Evolutionary conservation across 2,888 invertebrate species (phyloP).

Genomic region (Anthrax anthrax): DNA sequence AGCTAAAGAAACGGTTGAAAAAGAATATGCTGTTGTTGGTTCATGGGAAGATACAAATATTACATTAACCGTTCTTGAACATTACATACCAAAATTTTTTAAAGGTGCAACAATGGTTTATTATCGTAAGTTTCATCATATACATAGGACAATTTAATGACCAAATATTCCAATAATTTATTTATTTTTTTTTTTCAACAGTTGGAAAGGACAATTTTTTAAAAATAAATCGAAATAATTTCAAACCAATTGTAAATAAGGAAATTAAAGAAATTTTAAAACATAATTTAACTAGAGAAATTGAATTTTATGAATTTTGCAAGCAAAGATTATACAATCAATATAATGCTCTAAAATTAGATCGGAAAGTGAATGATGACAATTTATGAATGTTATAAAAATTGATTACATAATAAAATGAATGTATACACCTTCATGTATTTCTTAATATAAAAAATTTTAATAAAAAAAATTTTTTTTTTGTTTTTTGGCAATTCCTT

Average conservation of each 20-base stretch:
- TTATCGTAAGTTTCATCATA: slow-evolving; percentile 49
- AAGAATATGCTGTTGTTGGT: slow-evolving; percentile 78
- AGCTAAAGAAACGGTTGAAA: slow-evolving; percentile 73
- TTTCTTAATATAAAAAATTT: too few species aligned
- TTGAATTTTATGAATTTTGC: slow-evolving; percentile 85
- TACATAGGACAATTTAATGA: too few species aligned
- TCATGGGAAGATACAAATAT: slow-evolving; percentile 77
- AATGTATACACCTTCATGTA: too few species aligned
- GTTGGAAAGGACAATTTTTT: slow-evolving; percentile 61
- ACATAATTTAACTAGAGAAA: slow-evolving; percentile 74
- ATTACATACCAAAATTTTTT: slow-evolving; percentile 74
- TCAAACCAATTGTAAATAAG: slow-evolving; percentile 76
- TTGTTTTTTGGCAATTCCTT: too few species aligned
- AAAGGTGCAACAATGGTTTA: slow-evolving; percentile 62
- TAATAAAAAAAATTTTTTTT: too few species aligned
- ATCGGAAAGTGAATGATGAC: too few species aligned
- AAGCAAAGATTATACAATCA: slow-evolving; percentile 71
- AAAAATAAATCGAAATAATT: slow-evolving; percentile 70
- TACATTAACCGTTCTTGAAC: slow-evolving; percentile 70
- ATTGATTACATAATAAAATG: too few species aligned
- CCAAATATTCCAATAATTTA: too few species aligned
- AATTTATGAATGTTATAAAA: too few species aligned
- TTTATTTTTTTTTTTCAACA: slow-evolving; percentile 25
- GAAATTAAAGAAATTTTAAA: slow-evolving; percentile 73
- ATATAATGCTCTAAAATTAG: slow-evolving; percentile 51